phyloP scores from a whole-genome alignment of 2,113 vertebrate species.

The Lepus americanus region DNA sequence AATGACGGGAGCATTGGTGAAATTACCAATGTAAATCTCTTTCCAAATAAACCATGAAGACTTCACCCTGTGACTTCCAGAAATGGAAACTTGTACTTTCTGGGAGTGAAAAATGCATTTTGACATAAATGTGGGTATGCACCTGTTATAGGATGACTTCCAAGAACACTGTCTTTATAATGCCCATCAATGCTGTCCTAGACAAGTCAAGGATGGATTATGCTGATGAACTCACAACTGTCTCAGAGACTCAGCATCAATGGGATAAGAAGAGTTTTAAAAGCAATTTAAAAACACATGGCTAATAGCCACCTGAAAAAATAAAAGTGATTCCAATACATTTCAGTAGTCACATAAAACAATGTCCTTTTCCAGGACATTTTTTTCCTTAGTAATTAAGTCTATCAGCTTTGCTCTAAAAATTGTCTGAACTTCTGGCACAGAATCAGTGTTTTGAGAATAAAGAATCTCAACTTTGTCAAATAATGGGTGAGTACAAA shows the following conservation, averaged over 20 bases:
- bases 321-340: not conserved
- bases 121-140: not conserved
- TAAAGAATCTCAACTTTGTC: not conserved
- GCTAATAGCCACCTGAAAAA: not conserved
- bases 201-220: not conserved
- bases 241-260: not conserved
- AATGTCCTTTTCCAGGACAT: not conserved
- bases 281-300: not conserved
- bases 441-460: not conserved
- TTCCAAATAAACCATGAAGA: not conserved
- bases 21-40: not conserved
- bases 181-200: not conserved
- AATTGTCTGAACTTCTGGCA: not conserved
- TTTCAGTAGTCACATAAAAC: no score
- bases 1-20: not conserved
- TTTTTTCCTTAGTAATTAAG: not conserved
- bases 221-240: not conserved
- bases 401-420: not conserved
- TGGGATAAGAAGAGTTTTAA: not conserved
- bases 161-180: not conserved
- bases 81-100: not conserved
- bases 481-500: not conserved
- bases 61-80: not conserved
- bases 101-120: not conserved
- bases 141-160: not conserved